Conservation (phyloP, 2,113 vertebrate species). For the Pycnonotus jocosus region DNA sequence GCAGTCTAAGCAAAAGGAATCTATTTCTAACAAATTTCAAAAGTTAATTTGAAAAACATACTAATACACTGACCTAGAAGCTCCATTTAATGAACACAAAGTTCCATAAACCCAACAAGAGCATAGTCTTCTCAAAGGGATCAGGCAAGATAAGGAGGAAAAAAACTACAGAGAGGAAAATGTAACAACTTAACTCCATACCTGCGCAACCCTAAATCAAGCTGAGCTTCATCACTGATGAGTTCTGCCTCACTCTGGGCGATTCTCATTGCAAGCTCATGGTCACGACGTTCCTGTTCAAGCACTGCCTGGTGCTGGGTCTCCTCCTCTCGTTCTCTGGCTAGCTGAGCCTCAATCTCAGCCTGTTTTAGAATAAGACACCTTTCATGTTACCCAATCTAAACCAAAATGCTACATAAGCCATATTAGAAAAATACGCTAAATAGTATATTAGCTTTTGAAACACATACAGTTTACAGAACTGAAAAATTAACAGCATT, state of each 20-base stretch:
- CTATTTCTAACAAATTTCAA: background rate
- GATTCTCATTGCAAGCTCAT: constrained; percentile 92
- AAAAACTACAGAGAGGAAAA: background rate
- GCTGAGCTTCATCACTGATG: constrained; percentile 83
- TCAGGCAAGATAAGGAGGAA: background rate
- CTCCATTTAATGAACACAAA: background rate
- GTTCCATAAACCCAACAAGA: background rate
- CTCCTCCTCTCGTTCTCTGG: constrained; percentile 84
- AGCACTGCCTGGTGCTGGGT: constrained; percentile 81
- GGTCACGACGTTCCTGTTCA: constrained; percentile 91
- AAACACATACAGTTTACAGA: background rate
- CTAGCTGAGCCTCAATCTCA: constrained; percentile 89
- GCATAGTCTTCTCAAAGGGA: background rate
- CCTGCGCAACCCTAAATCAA: constrained; percentile 84
- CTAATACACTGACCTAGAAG: background rate
- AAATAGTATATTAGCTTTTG: background rate
- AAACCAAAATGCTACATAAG: background rate
- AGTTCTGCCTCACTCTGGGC: constrained; percentile 92
- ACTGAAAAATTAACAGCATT: background rate
- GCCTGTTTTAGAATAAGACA: constrained; percentile 64
- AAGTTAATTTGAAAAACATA: background rate
- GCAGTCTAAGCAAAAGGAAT: background rate
- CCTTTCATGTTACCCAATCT: background rate
- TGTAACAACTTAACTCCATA: constrained; percentile 33
- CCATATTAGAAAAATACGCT: background rate